These are phyloP conservation scores for Caenorhabditis wallacei DNA, from an alignment of 2,888 invertebrate species.

Conservation along the genomic window DNA sequence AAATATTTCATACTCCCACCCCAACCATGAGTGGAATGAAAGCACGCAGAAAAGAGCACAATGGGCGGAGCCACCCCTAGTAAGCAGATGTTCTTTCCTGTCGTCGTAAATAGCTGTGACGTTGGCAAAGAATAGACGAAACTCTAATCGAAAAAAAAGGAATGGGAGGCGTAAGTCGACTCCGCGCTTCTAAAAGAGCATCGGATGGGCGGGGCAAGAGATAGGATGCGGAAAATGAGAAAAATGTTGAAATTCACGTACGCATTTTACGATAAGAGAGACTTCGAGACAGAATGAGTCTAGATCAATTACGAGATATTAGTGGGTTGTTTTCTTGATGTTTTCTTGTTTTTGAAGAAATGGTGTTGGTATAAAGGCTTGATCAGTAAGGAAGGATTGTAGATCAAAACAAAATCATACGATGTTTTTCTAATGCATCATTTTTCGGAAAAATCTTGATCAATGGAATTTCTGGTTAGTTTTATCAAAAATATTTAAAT, in stretches of 20 bases:
- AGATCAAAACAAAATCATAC: constrained; percentile 20
- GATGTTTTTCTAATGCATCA: neutral
- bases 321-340: constrained; percentile 33
- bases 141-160: constrained; percentile 45
- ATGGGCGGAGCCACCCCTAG: constrained; percentile 28
- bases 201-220: constrained; percentile 18
- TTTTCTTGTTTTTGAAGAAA: constrained; percentile 8
- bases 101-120: constrained; percentile 54
- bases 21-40: neutral
- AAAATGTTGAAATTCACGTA: constrained; percentile 58
- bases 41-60: constrained; percentile 15
- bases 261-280: constrained; percentile 14
- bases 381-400: constrained; percentile 22
- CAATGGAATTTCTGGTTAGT: no score
- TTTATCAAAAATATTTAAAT: no score
- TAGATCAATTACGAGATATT: constrained; percentile 53
- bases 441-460: constrained; percentile 1
- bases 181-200: constrained; percentile 45
- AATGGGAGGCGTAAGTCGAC: constrained; percentile 51
- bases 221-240: constrained; percentile 20
- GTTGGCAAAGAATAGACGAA: constrained; percentile 24
- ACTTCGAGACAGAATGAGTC: constrained; percentile 1
- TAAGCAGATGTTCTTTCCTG: constrained; percentile 52
- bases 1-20: constrained; percentile 22
- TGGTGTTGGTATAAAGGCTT: neutral